Evolutionary conservation across 2,888 invertebrate genomes (phyloP), one percentile per base, ranked within the genome.

Genomic region (Lasioglossum vierecki): DNA sequence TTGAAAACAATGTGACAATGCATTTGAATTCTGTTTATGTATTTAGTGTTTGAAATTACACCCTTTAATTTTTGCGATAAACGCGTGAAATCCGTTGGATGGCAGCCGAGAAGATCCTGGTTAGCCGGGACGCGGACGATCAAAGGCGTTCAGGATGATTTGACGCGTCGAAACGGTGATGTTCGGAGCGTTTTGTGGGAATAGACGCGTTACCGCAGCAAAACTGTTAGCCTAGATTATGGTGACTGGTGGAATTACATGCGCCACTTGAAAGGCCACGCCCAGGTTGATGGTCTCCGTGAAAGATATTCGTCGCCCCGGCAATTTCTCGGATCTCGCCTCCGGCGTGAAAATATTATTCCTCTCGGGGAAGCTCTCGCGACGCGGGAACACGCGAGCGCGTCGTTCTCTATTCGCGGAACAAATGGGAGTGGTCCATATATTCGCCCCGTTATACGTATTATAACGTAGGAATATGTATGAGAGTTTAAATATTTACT

Each of bases 401-500:
- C 49, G n/a, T 60, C 49, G 86, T 78, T 77, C 53, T 15, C 35
- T 41, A 66, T 35, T 77, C 80, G 49, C 77, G 77, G 80, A 60
- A 60, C 84, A 80, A 88, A 88, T 80, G 80, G 80, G 83, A 79
- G 79, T 74, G 73, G 82, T 39, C 68, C 79, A 57, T 41, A 63
- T 41, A 53, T 53, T 53, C 53, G 74, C 68, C 71, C 80, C 78
- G 73, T 80, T 82, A 80, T 84, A 76, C 84, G 30, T 68, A 70
- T 49, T 60, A 57, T 60, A 83, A 82, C 81, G 75, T 66, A 74
- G 76, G 76, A 78, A 88, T 83, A 82, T 80, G 82, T 83, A 77
- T 77, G 80, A 88, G 79, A 84, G 41, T 73, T 26, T 88, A 85
- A 88, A 88, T 85, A 88, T 85, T 87, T 85, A 85, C 85, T 85